phyloP scores from a whole-genome alignment of 2,888 invertebrate genomes.

The Venusia cambrica region DNA sequence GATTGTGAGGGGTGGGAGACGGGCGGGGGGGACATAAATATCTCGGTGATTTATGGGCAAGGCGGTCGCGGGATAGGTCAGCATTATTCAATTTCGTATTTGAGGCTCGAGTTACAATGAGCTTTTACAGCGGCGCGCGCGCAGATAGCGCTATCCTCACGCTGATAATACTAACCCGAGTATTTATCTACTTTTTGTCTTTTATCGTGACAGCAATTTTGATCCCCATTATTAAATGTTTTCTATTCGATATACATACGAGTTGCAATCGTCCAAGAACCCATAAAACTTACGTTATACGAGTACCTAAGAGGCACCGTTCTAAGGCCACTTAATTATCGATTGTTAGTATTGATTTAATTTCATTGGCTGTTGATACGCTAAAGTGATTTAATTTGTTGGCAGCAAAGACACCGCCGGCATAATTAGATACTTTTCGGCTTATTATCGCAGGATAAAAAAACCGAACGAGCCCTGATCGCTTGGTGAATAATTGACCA shows the following conservation, averaged over 20 bases:
- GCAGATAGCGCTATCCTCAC: slow-evolving; percentile 68
- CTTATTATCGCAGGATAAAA: slow-evolving; percentile 75
- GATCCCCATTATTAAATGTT: slow-evolving; percentile 7
- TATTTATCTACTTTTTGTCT: slow-evolving; percentile 56
- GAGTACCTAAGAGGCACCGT: slow-evolving; percentile 58
- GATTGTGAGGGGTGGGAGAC: slow-evolving; percentile 49
- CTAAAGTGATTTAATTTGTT: slow-evolving; percentile 80
- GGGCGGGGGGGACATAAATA: slow-evolving; percentile 77
- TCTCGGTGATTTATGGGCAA: slow-evolving; percentile 78
- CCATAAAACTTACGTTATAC: slow-evolving; percentile 53
- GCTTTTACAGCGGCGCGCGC: slow-evolving; percentile 73
- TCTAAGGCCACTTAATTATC: slow-evolving; percentile 75
- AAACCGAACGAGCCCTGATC: slow-evolving; percentile 67
- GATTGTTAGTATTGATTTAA: slow-evolving; percentile 77
- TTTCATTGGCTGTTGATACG: slow-evolving; percentile 68
- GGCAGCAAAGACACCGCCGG: slow-evolving; percentile 76
- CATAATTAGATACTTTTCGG: slow-evolving; percentile 77
- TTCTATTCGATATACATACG: slow-evolving; percentile 1
- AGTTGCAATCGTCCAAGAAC: slow-evolving; percentile 8
- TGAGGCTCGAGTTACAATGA: slow-evolving; percentile 79
- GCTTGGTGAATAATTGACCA: slow-evolving; percentile 79
- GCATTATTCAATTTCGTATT: slow-evolving; percentile 82
- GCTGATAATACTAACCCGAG: slow-evolving; percentile 49
- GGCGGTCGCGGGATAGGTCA: slow-evolving; percentile 81
- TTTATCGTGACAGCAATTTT: slow-evolving; percentile 14